A percentile compares a stretch with the other conserved stretches of the same genome.
Conservation (phyloP, 92 coral and sea anemone genomes). For the Virgularia gustaviana region DNA sequence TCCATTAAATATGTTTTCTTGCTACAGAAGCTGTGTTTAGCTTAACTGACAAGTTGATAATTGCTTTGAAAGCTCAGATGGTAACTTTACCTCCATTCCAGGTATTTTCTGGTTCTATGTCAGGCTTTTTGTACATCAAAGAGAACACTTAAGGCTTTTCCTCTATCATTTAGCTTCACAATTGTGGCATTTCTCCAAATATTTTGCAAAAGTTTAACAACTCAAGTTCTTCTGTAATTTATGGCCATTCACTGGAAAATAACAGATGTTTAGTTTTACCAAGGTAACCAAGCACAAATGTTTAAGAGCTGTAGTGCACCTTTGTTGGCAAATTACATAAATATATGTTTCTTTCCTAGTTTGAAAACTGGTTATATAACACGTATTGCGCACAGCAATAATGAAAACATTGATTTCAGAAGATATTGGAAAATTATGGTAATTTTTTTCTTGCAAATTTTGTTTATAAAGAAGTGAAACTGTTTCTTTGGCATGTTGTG, state of each 20-base stretch:
- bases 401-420: constrained; percentile 69
- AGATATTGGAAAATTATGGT: constrained; percentile 95
- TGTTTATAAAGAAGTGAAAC: no score
- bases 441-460: no score
- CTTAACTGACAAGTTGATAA: constrained; percentile 71
- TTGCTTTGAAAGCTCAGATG: constrained; percentile 72
- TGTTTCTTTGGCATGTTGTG: no score
- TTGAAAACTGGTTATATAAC: constrained; percentile 76
- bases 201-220: constrained; percentile 41
- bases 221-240: constrained; percentile 22
- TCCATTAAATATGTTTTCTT: background rate
- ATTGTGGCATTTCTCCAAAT: constrained; percentile 50
- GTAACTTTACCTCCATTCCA: constrained; percentile 59
- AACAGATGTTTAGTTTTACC: constrained; percentile 77
- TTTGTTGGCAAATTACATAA: background rate
- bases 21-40: constrained; percentile 51
- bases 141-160: constrained; percentile 46
- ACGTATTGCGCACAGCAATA: constrained; percentile 59
- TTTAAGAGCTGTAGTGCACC: no score
- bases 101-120: constrained; percentile 52
- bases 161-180: constrained; percentile 50
- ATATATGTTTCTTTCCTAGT: constrained; percentile 38
- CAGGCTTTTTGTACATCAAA: constrained; percentile 56
- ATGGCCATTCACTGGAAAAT: constrained; percentile 59
- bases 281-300: no score